Evolutionary conservation across 2,797 vertebrate genomes (phyloP), one percentile per base, ranked within the genome.

Genomic region (Tolypeutes matacus): DNA sequence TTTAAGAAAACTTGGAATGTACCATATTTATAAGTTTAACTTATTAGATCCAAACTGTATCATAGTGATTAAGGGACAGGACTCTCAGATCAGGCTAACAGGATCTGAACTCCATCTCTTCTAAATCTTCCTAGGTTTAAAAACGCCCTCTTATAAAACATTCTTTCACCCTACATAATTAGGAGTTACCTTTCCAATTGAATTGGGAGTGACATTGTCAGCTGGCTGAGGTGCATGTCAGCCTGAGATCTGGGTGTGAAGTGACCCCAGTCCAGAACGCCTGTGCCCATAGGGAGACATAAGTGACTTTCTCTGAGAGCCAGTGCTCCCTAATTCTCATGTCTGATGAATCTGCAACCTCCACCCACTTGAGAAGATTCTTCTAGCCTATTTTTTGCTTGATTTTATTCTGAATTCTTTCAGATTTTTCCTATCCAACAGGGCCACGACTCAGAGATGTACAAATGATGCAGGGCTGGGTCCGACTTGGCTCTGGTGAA

Each of bases 81-180:
- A 36, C 14, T 21, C 25, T 39, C 11, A 73, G 11, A 62, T 34
- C 67, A 58, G 73, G 46, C 18, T 76, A 20, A 83, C 4, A 65
- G 36, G 18, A 20, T n/a, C 75, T 64, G 42, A 65, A 75, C 14
- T n/a, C 49, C n/a, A 76, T 21, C 51, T 25, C 77, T 65, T 89
- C 29, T 93, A 39, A 88, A 62, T 91, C 27, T 84, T 78, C 69
- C 82, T 91, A 0, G 60, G 46, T 93, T 89, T 94, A 42, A 49
- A 89, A 78, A 70, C 84, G 12, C 10, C n/a, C 53, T 27, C 49
- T 73, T 91, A 21, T 56, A 12, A 65, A 75, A 88, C 6, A 27
- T 76, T 62, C 29, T 83, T 29, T 94, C 12, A 64, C 8, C 53
- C 39, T 12, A 67, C 78, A 31, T 0, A 25, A 21, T 64, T 62